Base-by-base conservation (phyloP, 2,797 vertebrate species). In the Psittacula derbiana region DNA sequence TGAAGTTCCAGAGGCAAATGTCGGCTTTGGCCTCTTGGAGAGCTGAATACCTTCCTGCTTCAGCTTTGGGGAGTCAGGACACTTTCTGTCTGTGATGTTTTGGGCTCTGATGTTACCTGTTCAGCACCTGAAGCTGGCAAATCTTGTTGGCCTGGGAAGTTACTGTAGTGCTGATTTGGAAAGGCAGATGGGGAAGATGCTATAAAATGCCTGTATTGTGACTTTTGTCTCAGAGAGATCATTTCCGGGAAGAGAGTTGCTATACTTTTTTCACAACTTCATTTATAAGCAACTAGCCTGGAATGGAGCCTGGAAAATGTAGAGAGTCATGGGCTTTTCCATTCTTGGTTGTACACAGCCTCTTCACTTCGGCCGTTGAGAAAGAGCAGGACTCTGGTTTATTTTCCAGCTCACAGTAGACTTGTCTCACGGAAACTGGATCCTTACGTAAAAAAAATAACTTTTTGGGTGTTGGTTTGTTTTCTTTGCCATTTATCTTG, bases 401-500 rank as follows among this genome's bases (percentile, higher is more conserved):
- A 44, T 87, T 90, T 94, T 74, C 52, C 52, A 84, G 30, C 41
- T 71, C 83, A 71, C 71, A 91, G 46, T 74, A 62, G 49, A 47
- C 28, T 55, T 5, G 16, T 47, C 58, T 84, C 8, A 28, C 61
- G 82, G 91, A 96, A 93, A 80, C 19, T 70, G 33, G 19, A 67
- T 88, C 65, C 66, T 40, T 55, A 20, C 1, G 3, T 30, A 71
- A 90, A 49, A 64, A 86, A 76, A 75, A 47, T 27, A 25, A 58
- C 15, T 25, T 58, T 58, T 16, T 16, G 36, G 19, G 64, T 86
- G 72, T 72, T 83, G 50, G 15, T 79, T 93, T 94, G 40, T 90
- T 94, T 90, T 82, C 70, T 90, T 92, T 93, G 66, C 44, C 27
- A 27, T 82, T 92, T 94, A 60, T 90, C 86, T 88, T 90, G 52